These are phyloP conservation scores for Baccha elongata DNA, from an alignment of 2,888 invertebrate genomes.

Conservation along the genomic window DNA sequence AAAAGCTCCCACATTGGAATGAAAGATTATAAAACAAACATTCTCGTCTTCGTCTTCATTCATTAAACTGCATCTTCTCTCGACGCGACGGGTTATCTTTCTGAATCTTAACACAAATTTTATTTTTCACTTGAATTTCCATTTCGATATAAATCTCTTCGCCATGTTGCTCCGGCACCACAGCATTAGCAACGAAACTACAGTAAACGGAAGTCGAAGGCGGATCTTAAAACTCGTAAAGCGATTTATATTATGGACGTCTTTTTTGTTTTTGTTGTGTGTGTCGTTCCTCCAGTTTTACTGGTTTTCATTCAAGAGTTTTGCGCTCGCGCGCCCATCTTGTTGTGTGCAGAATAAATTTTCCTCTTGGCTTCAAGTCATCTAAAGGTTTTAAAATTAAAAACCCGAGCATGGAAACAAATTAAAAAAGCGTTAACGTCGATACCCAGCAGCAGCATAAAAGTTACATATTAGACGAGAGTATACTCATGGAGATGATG, in stretches of 20 bases:
- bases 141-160: constrained; percentile 37
- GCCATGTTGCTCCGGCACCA: constrained; percentile 8
- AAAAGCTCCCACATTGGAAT: constrained; percentile 24
- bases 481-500: not conserved
- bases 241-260: constrained; percentile 27
- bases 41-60: constrained; percentile 18
- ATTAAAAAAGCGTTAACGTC: constrained; percentile 64
- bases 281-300: constrained; percentile 45
- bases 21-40: constrained; percentile 23
- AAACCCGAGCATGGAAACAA: constrained; percentile 56
- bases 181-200: constrained; percentile 45
- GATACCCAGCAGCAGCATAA: constrained; percentile 26
- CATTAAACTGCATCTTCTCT: constrained; percentile 18
- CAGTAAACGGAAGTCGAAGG: constrained; percentile 80
- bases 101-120: constrained; percentile 30
- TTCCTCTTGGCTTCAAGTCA: constrained; percentile 33
- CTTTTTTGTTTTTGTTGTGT: constrained; percentile 7
- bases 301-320: constrained; percentile 62
- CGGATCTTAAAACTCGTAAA: constrained; percentile 77
- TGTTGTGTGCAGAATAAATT: constrained; percentile 43
- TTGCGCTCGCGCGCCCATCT: constrained; percentile 33
- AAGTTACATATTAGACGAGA: not conserved
- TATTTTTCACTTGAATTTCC: constrained; percentile 37
- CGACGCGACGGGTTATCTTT: constrained; percentile 11
- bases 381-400: constrained; percentile 58